Evolutionary conservation across 2,797 vertebrate genomes (phyloP).

Genomic region (Hippocampus kuda): DNA sequence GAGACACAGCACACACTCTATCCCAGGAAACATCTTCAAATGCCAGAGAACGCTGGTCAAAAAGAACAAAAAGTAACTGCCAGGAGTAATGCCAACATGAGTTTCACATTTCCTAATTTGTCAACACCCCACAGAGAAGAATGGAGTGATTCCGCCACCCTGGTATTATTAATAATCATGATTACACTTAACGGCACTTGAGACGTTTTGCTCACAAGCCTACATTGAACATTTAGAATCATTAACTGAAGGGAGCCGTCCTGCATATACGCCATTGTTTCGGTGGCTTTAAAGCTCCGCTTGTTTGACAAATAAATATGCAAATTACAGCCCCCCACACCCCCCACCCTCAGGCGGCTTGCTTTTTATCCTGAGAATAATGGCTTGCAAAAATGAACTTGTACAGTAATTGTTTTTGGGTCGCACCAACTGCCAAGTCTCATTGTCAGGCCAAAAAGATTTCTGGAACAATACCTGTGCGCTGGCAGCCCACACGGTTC

Average conservation of each 20-base stretch:
- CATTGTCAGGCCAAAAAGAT: slow-evolving; percentile 4
- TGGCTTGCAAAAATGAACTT: not conserved
- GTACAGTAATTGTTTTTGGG: slow-evolving; percentile 3
- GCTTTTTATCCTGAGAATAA: slow-evolving; percentile 9
- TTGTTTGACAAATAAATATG: slow-evolving; percentile 5
- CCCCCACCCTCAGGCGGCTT: not conserved
- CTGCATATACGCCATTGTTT: not conserved
- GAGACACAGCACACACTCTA: not conserved
- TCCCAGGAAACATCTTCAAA: slow-evolving; percentile 3
- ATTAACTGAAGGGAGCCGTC: not conserved
- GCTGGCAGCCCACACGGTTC: not conserved
- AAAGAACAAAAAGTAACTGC: not conserved
- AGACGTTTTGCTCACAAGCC: not conserved
- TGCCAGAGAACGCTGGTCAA: slow-evolving; percentile 1
- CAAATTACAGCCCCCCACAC: not conserved
- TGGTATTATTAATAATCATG: not conserved
- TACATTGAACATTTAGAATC: not conserved
- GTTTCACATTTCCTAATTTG: not conserved
- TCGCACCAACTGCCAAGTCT: not conserved
- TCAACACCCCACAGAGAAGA: not conserved
- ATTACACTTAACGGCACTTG: not conserved
- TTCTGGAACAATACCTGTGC: not conserved
- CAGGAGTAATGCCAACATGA: not conserved
- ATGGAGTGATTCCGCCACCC: not conserved
- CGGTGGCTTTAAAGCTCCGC: not conserved